Evolutionary conservation across 2,888 invertebrate genomes (phyloP).

Genomic region (Caenorhabditis angaria): DNA sequence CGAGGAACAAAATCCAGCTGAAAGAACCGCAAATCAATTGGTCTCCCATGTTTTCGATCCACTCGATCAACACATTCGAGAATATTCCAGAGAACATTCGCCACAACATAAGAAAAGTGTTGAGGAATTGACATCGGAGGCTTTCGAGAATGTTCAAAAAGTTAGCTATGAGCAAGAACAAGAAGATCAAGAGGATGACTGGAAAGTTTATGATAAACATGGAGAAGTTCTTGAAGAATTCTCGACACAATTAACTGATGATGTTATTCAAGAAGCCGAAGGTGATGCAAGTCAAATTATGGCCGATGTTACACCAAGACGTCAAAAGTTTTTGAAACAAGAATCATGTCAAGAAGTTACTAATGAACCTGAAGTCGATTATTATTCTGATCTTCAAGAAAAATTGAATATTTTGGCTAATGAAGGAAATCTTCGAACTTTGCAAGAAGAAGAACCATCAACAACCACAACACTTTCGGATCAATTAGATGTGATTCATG

Average conservation of each 20-base stretch:
- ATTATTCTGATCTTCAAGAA: constrained; percentile 59
- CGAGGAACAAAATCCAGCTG: constrained; percentile 20
- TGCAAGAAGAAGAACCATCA: constrained; percentile 43
- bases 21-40: constrained; percentile 27
- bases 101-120: constrained; percentile 21
- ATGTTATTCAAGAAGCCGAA: constrained; percentile 50
- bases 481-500: constrained; percentile 44
- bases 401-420: constrained; percentile 53
- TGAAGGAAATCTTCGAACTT: constrained; percentile 29
- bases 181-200: constrained; percentile 38
- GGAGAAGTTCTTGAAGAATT: constrained; percentile 51
- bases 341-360: constrained; percentile 56
- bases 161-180: constrained; percentile 22
- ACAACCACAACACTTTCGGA: constrained; percentile 30
- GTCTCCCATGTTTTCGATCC: constrained; percentile 36
- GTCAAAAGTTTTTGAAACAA: constrained; percentile 42
- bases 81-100: constrained; percentile 26
- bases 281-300: constrained; percentile 31
- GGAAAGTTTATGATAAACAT: constrained; percentile 46
- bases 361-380: constrained; percentile 60
- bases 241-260: constrained; percentile 46
- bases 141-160: constrained; percentile 32
- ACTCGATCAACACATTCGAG: constrained; percentile 24
- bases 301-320: constrained; percentile 19
- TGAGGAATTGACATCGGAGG: constrained; percentile 24